These are phyloP conservation scores for Trichonephila clavata DNA, from an alignment of 1,140 invertebrate species.

Conservation along the genomic window DNA sequence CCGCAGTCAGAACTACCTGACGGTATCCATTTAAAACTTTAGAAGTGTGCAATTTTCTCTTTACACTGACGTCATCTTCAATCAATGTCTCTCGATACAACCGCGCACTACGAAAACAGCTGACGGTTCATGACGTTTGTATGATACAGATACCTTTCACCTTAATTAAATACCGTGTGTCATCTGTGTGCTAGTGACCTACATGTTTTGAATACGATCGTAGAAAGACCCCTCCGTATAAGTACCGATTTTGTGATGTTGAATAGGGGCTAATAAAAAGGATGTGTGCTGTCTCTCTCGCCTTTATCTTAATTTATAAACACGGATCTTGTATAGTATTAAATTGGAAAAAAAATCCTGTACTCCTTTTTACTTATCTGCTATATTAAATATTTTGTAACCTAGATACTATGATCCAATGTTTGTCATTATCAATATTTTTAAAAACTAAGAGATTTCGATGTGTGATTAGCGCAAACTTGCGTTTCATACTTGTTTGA, in stretches of 20 bases:
- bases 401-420: no score
- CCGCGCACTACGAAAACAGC: background rate
- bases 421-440: no score
- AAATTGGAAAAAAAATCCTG: no score
- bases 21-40: background rate
- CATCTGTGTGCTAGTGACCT: conserved; percentile 1
- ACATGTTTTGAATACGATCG: background rate
- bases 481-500: no score
- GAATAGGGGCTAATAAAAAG: background rate
- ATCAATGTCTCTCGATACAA: background rate
- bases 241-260: background rate
- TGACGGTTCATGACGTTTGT: background rate
- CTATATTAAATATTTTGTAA: no score
- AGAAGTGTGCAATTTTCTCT: background rate
- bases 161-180: background rate
- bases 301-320: background rate
- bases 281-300: background rate
- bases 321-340: no score
- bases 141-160: background rate
- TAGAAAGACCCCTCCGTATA: background rate
- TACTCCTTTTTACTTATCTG: no score
- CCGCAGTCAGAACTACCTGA: background rate
- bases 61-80: background rate
- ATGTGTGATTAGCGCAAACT: no score
- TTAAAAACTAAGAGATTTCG: no score